Conservation (phyloP, 2,797 vertebrate species). For the Neomorphus geoffroyi region DNA sequence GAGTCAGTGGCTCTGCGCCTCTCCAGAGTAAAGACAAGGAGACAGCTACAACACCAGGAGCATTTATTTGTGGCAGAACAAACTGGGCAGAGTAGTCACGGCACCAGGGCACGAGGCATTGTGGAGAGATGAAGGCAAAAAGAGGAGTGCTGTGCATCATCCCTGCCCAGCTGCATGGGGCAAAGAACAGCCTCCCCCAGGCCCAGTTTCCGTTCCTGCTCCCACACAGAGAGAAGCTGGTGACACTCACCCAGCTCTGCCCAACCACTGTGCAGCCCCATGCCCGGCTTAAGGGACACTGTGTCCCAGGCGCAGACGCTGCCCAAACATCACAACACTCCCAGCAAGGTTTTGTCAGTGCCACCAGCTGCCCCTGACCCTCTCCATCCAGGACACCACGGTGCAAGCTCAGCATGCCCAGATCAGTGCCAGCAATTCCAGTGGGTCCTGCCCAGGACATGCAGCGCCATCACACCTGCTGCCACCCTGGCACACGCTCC, state of each 20-base stretch:
- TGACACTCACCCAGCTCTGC: not conserved
- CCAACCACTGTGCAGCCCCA: rapidly evolving
- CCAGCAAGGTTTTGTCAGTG: not conserved
- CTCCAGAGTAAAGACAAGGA: not conserved
- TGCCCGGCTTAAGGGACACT: rapidly evolving
- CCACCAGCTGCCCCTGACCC: not conserved
- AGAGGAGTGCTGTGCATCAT: not conserved
- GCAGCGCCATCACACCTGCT: not conserved
- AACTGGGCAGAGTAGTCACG: rapidly evolving
- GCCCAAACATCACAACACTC: not conserved
- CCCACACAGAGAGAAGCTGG: not conserved
- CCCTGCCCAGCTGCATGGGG: not conserved
- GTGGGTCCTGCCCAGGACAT: not conserved
- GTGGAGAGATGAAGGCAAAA: not conserved
- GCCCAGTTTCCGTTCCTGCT: not conserved
- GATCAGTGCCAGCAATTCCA: not conserved
- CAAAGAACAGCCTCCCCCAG: not conserved
- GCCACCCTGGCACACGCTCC: not conserved
- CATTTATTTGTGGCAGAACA: not conserved
- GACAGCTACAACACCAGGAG: not conserved
- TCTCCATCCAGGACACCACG: rapidly evolving
- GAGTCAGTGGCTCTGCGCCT: not conserved
- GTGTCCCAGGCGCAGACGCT: not conserved
- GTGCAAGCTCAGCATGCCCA: not conserved
- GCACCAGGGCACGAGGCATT: not conserved